Percentiles rank a stretch among this genome's conserved stretches.
Evolutionary conservation across 1,140 invertebrate genomes (phyloP).

Genomic region (Harpegnathos saltator): DNA sequence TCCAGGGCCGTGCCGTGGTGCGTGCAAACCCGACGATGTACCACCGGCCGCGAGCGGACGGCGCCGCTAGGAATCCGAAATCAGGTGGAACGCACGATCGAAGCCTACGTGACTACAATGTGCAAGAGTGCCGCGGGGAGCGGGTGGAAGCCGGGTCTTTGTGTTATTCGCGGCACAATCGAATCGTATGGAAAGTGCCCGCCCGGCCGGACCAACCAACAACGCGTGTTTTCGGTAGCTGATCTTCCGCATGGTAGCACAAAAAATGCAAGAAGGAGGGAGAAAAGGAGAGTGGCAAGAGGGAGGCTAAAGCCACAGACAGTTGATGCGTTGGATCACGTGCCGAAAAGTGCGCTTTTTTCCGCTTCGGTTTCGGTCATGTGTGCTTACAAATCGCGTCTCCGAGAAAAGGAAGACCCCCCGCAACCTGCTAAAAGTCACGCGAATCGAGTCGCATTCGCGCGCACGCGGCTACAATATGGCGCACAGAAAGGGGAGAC

Average conservation of each 20-base stretch:
- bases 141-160: not conserved
- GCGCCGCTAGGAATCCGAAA: slow-evolving; percentile 79
- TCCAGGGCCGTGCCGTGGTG: slow-evolving; percentile 36
- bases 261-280: not conserved
- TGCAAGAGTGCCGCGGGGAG: slow-evolving; percentile 62
- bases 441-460: too few relatives aligned
- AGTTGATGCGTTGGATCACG: not conserved
- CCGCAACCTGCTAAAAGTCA: too few relatives aligned
- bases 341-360: not conserved
- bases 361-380: too few relatives aligned
- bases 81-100: slow-evolving; percentile 73
- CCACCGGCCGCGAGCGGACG: slow-evolving; percentile 61
- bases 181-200: not conserved
- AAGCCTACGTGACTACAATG: slow-evolving; percentile 82
- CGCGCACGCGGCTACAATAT: too few relatives aligned
- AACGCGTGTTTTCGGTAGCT: slow-evolving; percentile 22
- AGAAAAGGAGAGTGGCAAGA: not conserved
- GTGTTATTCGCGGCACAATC: slow-evolving; percentile 33
- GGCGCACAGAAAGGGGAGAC: too few relatives aligned
- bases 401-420: too few relatives aligned
- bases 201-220: not conserved
- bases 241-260: not conserved
- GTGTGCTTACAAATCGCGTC: too few relatives aligned
- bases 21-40: slow-evolving; percentile 56
- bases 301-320: not conserved